A percentile compares a stretch with the other conserved stretches of the same genome.
Evolutionary conservation across 2,888 invertebrate genomes (phyloP).

Genomic region (Nebria brevicollis): DNA sequence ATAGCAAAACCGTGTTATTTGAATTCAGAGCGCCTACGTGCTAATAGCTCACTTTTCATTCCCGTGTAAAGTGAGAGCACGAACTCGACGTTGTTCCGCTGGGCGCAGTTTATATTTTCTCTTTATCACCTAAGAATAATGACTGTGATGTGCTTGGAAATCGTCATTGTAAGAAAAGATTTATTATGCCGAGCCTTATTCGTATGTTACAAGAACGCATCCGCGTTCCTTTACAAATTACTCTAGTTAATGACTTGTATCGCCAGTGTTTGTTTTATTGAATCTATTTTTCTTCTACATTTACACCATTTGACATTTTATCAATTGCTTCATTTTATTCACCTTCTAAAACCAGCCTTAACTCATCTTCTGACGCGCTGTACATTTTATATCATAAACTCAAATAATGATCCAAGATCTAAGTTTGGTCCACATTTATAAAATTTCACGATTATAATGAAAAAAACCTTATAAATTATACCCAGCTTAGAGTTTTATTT

Average conservation of each 20-base stretch:
- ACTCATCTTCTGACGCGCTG: no score
- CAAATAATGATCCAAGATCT: no score
- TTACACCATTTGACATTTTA: not conserved
- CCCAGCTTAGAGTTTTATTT: no score
- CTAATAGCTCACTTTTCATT: constrained; percentile 42
- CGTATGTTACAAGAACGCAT: not conserved
- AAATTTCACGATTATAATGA: no score
- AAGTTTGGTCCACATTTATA: no score
- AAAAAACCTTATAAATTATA: no score
- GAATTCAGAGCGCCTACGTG: constrained; percentile 39
- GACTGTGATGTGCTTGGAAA: constrained; percentile 41
- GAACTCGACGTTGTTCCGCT: not conserved
- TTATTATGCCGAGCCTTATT: constrained; percentile 15
- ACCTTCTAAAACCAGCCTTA: not conserved
- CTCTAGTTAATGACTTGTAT: not conserved
- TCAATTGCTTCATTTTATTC: not conserved
- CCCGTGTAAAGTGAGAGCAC: constrained; percentile 6
- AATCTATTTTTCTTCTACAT: not conserved
- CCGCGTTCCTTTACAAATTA: not conserved
- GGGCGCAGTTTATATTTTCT: constrained; percentile 20
- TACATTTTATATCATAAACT: no score
- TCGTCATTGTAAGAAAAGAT: constrained; percentile 33
- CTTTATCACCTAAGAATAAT: constrained; percentile 42
- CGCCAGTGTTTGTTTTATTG: not conserved
- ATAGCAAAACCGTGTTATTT: constrained; percentile 31